A percentile compares a stretch with the other conserved stretches of the same genome.
These are phyloP conservation scores for Eudasyphora cyanicolor DNA, from an alignment of 2,888 invertebrate species.

Conservation along the genomic window DNA sequence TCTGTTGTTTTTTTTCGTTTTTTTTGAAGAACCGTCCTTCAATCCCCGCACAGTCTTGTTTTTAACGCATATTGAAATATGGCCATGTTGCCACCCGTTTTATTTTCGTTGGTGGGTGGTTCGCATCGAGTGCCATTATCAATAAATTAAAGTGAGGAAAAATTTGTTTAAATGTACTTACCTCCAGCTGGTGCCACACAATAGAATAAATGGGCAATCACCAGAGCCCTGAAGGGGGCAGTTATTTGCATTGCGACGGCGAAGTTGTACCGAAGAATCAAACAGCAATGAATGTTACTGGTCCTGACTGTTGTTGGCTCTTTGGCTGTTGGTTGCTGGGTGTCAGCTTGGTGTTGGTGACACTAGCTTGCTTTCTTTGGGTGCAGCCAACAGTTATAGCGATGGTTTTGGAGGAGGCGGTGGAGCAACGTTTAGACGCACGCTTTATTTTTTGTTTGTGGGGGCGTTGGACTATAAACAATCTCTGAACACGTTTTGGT, in stretches of 20 bases:
- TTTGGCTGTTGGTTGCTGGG: neutral
- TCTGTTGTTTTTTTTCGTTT: too few relatives aligned
- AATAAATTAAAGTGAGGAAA: constrained; percentile 25
- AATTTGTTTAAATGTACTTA: constrained; percentile 71
- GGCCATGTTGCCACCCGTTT: neutral
- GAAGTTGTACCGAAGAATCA: constrained; percentile 55
- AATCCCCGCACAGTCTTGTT: neutral
- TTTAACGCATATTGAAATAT: neutral
- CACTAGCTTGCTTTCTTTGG: neutral
- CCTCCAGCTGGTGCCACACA: constrained; percentile 79
- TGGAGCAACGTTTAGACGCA: constrained; percentile 51
- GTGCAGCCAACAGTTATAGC: neutral
- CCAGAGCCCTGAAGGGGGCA: constrained; percentile 77
- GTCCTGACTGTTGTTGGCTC: neutral
- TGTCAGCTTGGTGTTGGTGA: constrained; percentile 12
- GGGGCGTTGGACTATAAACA: constrained; percentile 45
- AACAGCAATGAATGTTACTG: constrained; percentile 35
- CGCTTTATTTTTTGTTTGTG: too few relatives aligned
- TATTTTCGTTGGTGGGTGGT: neutral
- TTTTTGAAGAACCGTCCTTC: neutral
- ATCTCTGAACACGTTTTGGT: constrained; percentile 64
- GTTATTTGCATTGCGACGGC: constrained; percentile 79
- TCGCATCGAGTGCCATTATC: constrained; percentile 10
- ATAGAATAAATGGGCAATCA: constrained; percentile 79
- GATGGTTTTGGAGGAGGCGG: neutral